A percentile compares a stretch with the other conserved stretches of the same genome.
Evolutionary conservation across 2,888 invertebrate genomes (phyloP).

Genomic region (Drosophila greeni): DNA sequence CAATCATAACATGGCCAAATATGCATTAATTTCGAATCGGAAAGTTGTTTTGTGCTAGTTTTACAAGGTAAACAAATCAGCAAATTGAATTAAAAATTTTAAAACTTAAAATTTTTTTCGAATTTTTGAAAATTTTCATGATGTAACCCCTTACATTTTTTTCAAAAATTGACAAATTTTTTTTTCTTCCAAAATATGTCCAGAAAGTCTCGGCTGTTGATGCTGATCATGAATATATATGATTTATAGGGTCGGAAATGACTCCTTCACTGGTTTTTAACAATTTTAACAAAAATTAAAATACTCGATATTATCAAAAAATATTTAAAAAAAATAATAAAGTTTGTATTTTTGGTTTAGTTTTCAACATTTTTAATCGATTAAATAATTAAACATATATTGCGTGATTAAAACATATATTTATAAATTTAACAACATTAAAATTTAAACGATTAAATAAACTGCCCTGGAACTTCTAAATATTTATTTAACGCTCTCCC

Average conservation of each 20-base stretch:
- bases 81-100: not conserved
- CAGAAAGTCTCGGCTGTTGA: not conserved
- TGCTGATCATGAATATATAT: constrained; percentile 1
- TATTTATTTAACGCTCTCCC: not conserved
- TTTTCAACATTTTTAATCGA: no score
- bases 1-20: not conserved
- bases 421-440: not conserved
- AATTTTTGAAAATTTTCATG: not conserved
- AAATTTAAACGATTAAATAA: not conserved
- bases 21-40: not conserved
- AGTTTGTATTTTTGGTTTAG: no score
- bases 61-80: not conserved
- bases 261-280: not conserved
- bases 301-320: no score
- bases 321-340: no score
- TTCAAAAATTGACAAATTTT: not conserved
- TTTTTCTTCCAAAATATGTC: not conserved
- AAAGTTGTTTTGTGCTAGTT: not conserved
- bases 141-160: not conserved
- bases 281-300: no score
- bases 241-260: not conserved
- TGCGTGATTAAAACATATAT: no score
- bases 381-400: no score
- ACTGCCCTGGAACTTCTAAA: not conserved
- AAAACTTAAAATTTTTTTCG: not conserved